Conservation (phyloP, 2,888 invertebrate species). For the Allygus modestus region DNA sequence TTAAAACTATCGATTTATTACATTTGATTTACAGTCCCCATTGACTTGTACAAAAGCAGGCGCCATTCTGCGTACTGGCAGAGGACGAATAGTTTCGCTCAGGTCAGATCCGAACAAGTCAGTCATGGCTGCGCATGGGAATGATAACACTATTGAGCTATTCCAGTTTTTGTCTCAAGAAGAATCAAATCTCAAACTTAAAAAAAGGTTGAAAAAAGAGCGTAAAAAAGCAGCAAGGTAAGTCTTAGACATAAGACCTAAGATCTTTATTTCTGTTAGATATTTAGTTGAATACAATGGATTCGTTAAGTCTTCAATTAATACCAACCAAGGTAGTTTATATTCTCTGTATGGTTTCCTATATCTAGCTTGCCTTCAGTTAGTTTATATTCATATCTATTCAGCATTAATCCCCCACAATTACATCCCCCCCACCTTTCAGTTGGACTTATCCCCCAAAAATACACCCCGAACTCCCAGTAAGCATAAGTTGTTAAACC, state of each 20-base stretch:
- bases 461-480: too few species aligned
- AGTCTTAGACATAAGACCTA: slow-evolving; percentile 58
- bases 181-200: slow-evolving; percentile 83
- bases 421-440: too few species aligned
- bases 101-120: slow-evolving; percentile 84
- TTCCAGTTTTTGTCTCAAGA: slow-evolving; percentile 88
- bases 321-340: too few species aligned
- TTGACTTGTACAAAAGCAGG: slow-evolving; percentile 89
- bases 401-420: too few species aligned
- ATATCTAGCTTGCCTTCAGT: too few species aligned
- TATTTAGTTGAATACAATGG: neutral
- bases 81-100: slow-evolving; percentile 88
- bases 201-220: slow-evolving; percentile 88
- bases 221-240: slow-evolving; percentile 76
- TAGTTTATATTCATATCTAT: too few species aligned
- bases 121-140: slow-evolving; percentile 89
- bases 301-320: too few species aligned
- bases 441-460: too few species aligned
- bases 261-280: too few species aligned
- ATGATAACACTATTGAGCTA: slow-evolving; percentile 88
- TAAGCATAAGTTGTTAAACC: too few species aligned
- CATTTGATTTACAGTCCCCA: slow-evolving; percentile 76
- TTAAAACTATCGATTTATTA: neutral
- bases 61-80: slow-evolving; percentile 86
- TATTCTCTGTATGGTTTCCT: too few species aligned